Percentiles rank a stretch among this genome's conserved stretches.
Evolutionary conservation across 2,888 invertebrate genomes (phyloP).

Genomic region (Platerodrilus igneus): DNA sequence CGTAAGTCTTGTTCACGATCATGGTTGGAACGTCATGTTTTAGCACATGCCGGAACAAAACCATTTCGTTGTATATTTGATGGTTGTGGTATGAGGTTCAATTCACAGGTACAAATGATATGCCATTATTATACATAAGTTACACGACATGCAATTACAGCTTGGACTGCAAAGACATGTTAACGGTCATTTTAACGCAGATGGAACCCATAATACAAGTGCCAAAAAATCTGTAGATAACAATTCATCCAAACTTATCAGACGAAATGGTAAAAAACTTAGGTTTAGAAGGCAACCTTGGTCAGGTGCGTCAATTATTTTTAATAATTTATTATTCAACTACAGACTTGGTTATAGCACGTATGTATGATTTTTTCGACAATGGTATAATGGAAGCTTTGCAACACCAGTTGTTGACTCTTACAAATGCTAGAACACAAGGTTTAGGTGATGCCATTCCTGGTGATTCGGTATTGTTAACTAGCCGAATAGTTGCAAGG

Average conservation of each 20-base stretch:
- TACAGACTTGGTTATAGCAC: constrained; percentile 77
- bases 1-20: constrained; percentile 86
- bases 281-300: constrained; percentile 83
- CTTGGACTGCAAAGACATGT: constrained; percentile 85
- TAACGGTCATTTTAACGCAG: constrained; percentile 82
- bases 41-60: constrained; percentile 86
- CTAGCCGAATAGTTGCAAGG: constrained; percentile 64
- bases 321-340: no score
- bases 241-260: constrained; percentile 70
- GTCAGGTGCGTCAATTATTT: constrained; percentile 82
- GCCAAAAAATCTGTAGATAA: constrained; percentile 71
- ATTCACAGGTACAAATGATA: constrained; percentile 84
- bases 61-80: constrained; percentile 95
- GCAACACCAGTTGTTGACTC: constrained; percentile 68
- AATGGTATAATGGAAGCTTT: constrained; percentile 88
- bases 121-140: no score
- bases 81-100: constrained; percentile 83
- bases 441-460: constrained; percentile 58
- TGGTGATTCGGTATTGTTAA: constrained; percentile 65
- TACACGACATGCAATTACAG: no score
- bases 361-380: constrained; percentile 93
- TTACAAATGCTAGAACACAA: constrained; percentile 57
- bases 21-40: constrained; percentile 90
- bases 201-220: constrained; percentile 56
- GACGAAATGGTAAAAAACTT: constrained; percentile 83